Evolutionary conservation across 2,888 invertebrate species (phyloP), one percentile per base, ranked within the genome.

Genomic region (Epistrophella euchroma): DNA sequence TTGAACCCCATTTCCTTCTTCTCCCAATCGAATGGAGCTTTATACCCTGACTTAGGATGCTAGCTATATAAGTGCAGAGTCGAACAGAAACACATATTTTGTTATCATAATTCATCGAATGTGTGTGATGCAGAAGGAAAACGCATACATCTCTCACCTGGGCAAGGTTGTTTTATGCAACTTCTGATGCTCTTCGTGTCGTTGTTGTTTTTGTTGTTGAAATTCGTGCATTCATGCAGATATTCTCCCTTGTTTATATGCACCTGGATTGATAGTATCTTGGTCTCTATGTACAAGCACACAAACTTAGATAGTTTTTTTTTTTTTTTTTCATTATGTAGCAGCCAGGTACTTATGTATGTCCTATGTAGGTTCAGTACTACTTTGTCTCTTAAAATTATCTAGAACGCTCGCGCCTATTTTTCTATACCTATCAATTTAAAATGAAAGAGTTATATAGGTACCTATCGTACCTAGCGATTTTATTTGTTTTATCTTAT

Each of bases 71-170:
- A 77, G 71, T 74, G 58, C 68, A 60, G 56, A 47, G 47, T 68
- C 62, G 72, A 72, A 58, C 55, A 50, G 43, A 62, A 47, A 47
- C 73, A 81, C 81, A 85, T 58, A 77, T 86, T 85, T 73, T 74
- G 76, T 66, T 79, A 72, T 81, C 76, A 86, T 77, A 72, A 85
- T 81, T 86, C 81, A 81, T 86, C 81, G 81, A 81, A 72, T 70
- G 62, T 60, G 68, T 72, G 73, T 85, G 25, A 4, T 25, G 76
- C 68, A 72, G 45, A 55, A 28, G 68, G 56, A 76, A 76, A 76
- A 68, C 68, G 52, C 72, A 73, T 72, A 77, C 81, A 81, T 77
- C 72, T 86, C 68, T 85, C 80, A 80, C 84, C 80, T 75, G 80
- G 75, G 75, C 74, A 52, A 79, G 43, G 58, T 37, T 66, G 62